Evolutionary conservation across 2,113 vertebrate genomes (phyloP), one percentile per base, ranked within the genome.

Genomic region (Vidua chalybeata): DNA sequence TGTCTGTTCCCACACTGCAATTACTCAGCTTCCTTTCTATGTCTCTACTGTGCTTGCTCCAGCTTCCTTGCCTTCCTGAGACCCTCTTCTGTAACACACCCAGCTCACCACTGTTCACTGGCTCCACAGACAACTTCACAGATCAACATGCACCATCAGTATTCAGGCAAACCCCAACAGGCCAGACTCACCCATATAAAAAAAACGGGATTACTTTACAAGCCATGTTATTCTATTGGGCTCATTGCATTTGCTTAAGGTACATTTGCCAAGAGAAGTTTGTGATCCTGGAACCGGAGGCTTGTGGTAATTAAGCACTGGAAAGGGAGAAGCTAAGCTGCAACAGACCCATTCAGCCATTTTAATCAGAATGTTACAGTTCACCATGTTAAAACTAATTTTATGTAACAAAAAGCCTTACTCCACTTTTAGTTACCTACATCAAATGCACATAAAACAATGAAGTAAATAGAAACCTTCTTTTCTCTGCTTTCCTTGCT

Each of bases 401-500:
- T 55, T 43, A 49, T 3, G 3, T 27, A 87, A 91, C 12, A 48
- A 76, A 74, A 66, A 49, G 18, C 5, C 19, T 55, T 37, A 49
- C 31, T 68, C 10, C 2, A 23, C 82, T 81, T 46, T 71, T 37
- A 90, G 59, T 28, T 67, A 43, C 35, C 55, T 46, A 59, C 27
- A 80, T n/a, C 33, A 84, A 76, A 45, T 5, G 17, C 14, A 58
- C 9, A n/a, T 28, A 59, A 74, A 84, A 46, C 8, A 84, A 84
- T 12, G 27, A 67, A 45, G 27, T 48, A 61, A 59, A 69, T 20
- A 67, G 63, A 79, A 52, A 98, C 96, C 97, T 95, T 96, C 45
- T 96, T 97, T 69, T 68, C 39, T 91, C 80, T 81, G 83, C 31
- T 94, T 51, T 84, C 39, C 61, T 7, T 89, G 95, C 93, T 97